phyloP scores from a whole-genome alignment of 2,113 vertebrate species.

The Ciconia boyciana region DNA sequence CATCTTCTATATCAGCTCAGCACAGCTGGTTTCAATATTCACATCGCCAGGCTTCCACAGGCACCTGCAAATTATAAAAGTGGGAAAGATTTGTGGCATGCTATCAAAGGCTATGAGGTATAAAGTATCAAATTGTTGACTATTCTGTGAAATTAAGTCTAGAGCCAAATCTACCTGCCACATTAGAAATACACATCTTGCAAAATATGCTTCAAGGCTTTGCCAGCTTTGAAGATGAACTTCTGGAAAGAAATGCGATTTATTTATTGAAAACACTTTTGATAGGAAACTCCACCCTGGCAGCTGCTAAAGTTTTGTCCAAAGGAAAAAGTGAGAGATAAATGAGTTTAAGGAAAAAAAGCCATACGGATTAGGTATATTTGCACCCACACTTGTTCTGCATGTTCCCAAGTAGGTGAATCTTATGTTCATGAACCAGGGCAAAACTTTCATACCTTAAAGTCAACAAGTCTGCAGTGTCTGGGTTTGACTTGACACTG shows the following conservation, averaged over 20 bases:
- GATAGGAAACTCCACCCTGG: not conserved
- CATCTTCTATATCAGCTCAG: not conserved
- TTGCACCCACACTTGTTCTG: not conserved
- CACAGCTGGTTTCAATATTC: not conserved
- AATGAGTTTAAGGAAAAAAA: not conserved
- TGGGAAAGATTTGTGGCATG: not conserved
- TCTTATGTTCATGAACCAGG: not conserved
- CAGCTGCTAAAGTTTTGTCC: not conserved
- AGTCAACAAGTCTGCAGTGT: not conserved
- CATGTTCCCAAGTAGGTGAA: not conserved
- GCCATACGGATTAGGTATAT: not conserved
- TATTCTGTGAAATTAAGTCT: not conserved
- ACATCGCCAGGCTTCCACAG: not conserved
- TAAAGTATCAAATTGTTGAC: not conserved
- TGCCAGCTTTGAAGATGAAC: not conserved
- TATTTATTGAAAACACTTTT: not conserved
- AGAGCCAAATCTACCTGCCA: not conserved
- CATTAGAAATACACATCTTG: not conserved
- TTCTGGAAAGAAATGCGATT: not conserved
- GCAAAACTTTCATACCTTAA: not conserved
- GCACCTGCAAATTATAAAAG: not conserved
- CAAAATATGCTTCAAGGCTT: not conserved
- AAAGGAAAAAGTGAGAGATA: not conserved
- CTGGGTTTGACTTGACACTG: not conserved
- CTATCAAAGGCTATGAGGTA: not conserved